Percentiles rank a stretch among this genome's conserved stretches.
Conservation (phyloP, 1,140 invertebrate genomes). For the Orussus abietinus region DNA sequence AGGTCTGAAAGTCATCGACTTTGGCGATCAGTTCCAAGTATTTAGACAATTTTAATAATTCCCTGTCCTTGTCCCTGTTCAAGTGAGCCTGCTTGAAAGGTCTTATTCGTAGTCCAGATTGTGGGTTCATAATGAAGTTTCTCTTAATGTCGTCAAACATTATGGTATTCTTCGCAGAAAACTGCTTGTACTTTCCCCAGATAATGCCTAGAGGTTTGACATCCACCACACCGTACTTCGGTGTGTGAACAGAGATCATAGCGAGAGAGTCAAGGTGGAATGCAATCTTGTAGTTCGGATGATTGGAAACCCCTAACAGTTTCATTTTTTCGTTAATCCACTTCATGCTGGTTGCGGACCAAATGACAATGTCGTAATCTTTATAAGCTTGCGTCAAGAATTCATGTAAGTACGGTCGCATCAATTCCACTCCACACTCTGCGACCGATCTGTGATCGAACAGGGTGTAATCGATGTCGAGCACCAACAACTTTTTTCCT, state of each 20-base stretch:
- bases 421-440: slow-evolving; percentile 83
- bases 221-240: slow-evolving; percentile 86
- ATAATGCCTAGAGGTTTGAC: slow-evolving; percentile 95
- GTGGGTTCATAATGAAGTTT: slow-evolving; percentile 98
- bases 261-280: slow-evolving; percentile 88
- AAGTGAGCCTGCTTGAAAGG: slow-evolving; percentile 88
- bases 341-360: slow-evolving; percentile 97
- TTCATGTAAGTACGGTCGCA: slow-evolving; percentile 93
- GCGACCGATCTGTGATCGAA: slow-evolving; percentile 93
- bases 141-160: slow-evolving; percentile 98
- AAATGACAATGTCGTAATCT: slow-evolving; percentile 83
- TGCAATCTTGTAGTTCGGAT: slow-evolving; percentile 87
- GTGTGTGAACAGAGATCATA: slow-evolving; percentile 91
- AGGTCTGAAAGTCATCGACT: slow-evolving; percentile 75
- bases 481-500: slow-evolving; percentile 85
- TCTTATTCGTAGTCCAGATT: slow-evolving; percentile 85
- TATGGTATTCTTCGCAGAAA: slow-evolving; percentile 87
- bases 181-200: slow-evolving; percentile 92
- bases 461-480: slow-evolving; percentile 96
- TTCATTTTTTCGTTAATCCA: slow-evolving; percentile 99
- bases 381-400: slow-evolving; percentile 90
- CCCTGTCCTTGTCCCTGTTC: slow-evolving; percentile 79
- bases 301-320: slow-evolving; percentile 76
- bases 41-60: slow-evolving; percentile 76
- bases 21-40: slow-evolving; percentile 84